These are phyloP conservation scores for Pammene fasciana DNA, from an alignment of 2,888 invertebrate species.

Conservation along the genomic window DNA sequence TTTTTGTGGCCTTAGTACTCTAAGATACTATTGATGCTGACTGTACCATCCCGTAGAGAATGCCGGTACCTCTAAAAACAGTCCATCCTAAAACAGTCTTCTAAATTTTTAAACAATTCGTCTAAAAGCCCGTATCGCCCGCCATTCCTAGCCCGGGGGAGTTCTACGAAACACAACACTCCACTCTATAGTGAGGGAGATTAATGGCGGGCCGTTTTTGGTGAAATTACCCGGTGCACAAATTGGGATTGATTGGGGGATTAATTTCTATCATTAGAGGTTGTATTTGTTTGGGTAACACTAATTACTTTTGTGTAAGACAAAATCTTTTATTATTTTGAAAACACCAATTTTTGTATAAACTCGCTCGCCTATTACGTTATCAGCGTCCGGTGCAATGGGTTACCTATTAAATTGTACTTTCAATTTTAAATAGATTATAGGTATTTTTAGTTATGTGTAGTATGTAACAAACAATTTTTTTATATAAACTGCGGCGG, in stretches of 20 bases:
- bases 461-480: too few relatives aligned
- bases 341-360: too few relatives aligned
- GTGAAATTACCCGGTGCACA: conserved; percentile 7
- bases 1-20: too few relatives aligned
- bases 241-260: conserved; percentile 18
- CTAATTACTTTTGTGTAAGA: neutral
- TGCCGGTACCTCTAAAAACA: neutral
- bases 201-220: conserved; percentile 30
- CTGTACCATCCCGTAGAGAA: neutral
- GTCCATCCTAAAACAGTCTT: conserved; percentile 11
- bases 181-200: conserved; percentile 33
- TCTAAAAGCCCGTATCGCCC: conserved; percentile 27
- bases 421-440: too few relatives aligned
- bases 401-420: too few relatives aligned
- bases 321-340: neutral
- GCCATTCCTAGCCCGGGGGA: conserved; percentile 26
- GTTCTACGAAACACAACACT: conserved; percentile 27
- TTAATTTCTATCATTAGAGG: conserved; percentile 25
- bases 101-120: conserved; percentile 31
- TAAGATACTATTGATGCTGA: too few relatives aligned
- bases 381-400: too few relatives aligned
- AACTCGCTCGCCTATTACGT: too few relatives aligned
- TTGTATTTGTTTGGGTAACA: neutral
- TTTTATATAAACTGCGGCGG: too few relatives aligned
- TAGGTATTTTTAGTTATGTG: too few relatives aligned